phyloP scores from a whole-genome alignment of 2,113 vertebrate genomes.

The Mellivora capensis region DNA sequence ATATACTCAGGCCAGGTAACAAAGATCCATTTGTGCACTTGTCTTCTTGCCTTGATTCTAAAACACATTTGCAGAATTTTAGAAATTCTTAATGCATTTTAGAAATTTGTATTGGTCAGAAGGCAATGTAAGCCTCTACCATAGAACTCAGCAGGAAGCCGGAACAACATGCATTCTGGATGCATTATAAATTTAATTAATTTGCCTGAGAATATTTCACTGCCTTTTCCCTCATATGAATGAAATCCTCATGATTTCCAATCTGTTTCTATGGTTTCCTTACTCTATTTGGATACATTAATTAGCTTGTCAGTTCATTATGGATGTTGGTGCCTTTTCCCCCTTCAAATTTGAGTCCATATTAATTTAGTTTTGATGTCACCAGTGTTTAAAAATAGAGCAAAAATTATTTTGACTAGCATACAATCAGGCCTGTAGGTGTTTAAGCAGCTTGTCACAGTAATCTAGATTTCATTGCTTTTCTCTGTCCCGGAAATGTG shows the following conservation, averaged over 20 bases:
- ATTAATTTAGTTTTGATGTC: conserved; percentile 67
- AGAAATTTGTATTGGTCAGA: background rate
- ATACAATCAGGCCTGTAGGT: background rate
- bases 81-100: background rate
- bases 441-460: conserved; percentile 16
- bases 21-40: too few species aligned
- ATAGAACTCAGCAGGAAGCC: background rate
- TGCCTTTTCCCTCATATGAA: conserved; percentile 34
- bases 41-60: background rate
- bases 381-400: conserved; percentile 69
- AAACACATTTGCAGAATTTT: background rate
- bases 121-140: background rate
- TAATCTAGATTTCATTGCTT: background rate
- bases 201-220: conserved; percentile 27
- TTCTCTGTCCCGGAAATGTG: background rate
- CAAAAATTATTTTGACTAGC: conserved; percentile 57
- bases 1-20: background rate
- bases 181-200: conserved; percentile 50
- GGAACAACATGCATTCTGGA: background rate
- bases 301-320: conserved; percentile 64
- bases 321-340: background rate
- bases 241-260: conserved; percentile 39
- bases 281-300: conserved; percentile 47
- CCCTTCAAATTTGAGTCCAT: conserved; percentile 31
- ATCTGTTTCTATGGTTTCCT: conserved; percentile 67